Conservation (phyloP, 2,113 vertebrate genomes). For the Anser brachyrhynchus region DNA sequence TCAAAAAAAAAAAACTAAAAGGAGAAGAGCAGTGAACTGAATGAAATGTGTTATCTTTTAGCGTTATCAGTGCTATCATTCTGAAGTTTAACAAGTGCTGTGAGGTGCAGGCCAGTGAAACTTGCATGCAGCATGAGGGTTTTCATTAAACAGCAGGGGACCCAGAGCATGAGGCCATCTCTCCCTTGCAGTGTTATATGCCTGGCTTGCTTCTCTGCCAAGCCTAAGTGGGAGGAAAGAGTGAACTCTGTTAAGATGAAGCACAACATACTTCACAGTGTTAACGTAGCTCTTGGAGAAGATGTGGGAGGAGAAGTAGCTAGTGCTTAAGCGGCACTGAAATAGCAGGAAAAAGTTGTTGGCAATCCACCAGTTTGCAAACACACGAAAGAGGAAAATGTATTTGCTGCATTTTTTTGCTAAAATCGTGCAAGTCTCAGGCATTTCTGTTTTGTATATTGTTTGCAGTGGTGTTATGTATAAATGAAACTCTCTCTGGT, state of each 20-base stretch:
- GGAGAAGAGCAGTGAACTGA: background rate
- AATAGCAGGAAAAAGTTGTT: background rate
- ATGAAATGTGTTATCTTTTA: background rate
- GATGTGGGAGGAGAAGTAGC: slow-evolving; percentile 14
- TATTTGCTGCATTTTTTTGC: background rate
- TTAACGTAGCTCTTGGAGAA: slow-evolving; percentile 1
- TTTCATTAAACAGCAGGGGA: background rate
- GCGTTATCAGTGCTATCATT: background rate
- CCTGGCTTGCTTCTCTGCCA: background rate
- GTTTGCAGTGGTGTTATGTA: background rate
- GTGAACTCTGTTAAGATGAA: background rate
- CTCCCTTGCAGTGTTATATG: background rate
- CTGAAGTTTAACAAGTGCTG: background rate
- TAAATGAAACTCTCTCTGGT: background rate
- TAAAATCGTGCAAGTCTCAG: background rate
- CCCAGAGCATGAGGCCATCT: background rate
- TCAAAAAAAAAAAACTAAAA: background rate
- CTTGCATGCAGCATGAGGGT: background rate
- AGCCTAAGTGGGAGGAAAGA: background rate
- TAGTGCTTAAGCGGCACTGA: background rate
- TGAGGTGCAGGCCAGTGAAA: background rate
- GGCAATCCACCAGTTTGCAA: background rate
- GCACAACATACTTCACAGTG: background rate
- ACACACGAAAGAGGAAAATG: background rate
- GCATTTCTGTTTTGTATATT: background rate